Evolutionary conservation across 2,113 vertebrate genomes (phyloP).

Genomic region (Cichladusa arquata): DNA sequence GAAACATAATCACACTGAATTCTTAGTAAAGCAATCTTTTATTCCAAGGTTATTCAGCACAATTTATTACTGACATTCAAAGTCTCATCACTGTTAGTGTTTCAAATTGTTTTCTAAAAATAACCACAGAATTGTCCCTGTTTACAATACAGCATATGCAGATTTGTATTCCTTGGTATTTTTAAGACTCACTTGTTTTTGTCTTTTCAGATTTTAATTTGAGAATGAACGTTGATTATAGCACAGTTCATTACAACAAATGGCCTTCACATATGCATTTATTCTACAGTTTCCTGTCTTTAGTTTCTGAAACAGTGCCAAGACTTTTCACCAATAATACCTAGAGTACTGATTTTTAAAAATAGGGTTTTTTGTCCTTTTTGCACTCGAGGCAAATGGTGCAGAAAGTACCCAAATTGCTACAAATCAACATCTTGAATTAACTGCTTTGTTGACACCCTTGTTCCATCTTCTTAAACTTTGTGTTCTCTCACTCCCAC

Average conservation of each 20-base stretch:
- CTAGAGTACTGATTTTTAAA: not conserved
- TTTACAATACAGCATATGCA: not conserved
- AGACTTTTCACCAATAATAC: not conserved
- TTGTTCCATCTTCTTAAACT: not conserved
- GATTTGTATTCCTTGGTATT: not conserved
- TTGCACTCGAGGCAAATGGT: not conserved
- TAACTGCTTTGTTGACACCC: not conserved
- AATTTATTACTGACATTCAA: not conserved
- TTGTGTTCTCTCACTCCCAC: not conserved
- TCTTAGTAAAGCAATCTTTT: not conserved
- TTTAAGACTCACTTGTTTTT: not conserved
- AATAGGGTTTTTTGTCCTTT: not conserved
- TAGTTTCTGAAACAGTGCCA: not conserved
- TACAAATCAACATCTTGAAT: not conserved
- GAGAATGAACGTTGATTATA: not conserved
- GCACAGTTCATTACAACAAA: not conserved
- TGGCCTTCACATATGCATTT: not conserved
- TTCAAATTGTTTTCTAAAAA: not conserved
- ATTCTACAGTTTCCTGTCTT: not conserved
- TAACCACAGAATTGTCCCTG: not conserved
- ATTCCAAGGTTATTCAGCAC: not conserved
- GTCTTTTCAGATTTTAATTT: not conserved
- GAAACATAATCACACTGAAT: not conserved
- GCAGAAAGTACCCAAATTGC: not conserved
- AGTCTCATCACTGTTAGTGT: not conserved